A percentile compares a stretch with the other conserved stretches of the same genome.
phyloP scores from a whole-genome alignment of 2,113 vertebrate species.

The Serinus canaria region DNA sequence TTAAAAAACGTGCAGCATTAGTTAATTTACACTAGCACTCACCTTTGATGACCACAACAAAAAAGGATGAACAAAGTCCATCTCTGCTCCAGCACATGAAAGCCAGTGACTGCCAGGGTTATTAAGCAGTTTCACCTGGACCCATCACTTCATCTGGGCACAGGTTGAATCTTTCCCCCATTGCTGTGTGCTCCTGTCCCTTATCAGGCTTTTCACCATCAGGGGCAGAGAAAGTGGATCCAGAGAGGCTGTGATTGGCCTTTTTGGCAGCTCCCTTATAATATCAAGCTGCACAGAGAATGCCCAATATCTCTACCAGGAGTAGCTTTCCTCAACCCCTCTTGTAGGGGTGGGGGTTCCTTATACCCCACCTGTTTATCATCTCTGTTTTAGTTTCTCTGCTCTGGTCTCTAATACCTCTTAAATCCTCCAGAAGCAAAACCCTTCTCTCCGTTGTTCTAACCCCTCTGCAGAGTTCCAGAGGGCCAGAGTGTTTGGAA shows the following conservation, averaged over 20 bases:
- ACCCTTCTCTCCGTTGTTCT: not conserved
- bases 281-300: not conserved
- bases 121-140: not conserved
- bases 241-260: not conserved
- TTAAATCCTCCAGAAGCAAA: not conserved
- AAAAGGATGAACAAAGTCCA: not conserved
- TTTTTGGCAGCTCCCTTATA: not conserved
- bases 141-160: not conserved
- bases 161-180: not conserved
- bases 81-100: not conserved
- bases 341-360: not conserved
- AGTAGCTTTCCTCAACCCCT: not conserved
- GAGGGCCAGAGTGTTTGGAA: not conserved
- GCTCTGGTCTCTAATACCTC: not conserved
- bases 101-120: not conserved
- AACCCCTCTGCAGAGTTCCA: not conserved
- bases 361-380: accelerated
- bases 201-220: not conserved
- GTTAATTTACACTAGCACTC: not conserved
- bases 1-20: not conserved
- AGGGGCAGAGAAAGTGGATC: not conserved
- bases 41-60: not conserved
- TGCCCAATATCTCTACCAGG: not conserved
- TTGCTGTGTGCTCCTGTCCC: not conserved
- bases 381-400: not conserved